Evolutionary conservation across 2,797 vertebrate genomes (phyloP), one percentile per base, ranked within the genome.

Genomic region (Halcyon badia): DNA sequence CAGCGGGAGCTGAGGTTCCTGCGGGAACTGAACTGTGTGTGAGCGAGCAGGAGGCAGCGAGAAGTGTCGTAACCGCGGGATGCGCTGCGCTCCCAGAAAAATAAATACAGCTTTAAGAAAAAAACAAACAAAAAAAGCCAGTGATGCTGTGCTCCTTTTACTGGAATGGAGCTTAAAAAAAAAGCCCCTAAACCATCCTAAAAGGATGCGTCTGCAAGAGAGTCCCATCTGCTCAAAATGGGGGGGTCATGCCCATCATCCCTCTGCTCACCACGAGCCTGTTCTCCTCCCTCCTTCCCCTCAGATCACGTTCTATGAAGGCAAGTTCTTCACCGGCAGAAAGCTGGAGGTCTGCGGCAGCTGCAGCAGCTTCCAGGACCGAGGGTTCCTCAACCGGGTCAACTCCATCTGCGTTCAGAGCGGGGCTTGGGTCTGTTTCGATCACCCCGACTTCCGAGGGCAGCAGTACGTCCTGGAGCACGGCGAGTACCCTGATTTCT

Each of bases 391-490:
- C 98, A 99, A 99, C 97, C 83, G 98, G 6, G 99, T 99, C 69
- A 99, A 99, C 98, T 99, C 99, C 70, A 98, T 99, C 95, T 98
- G 98, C 0, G 99, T 99, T 94, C 99, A 99, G 97, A 99, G 99
- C 1, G 98, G 99, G 1, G 99, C 99, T 49, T 99, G 99, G 98
- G 95, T 99, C 97, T 99, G 99, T 98, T 99, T 97, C 0, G 98
- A 99, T 89, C 99, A 99, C 96, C 98, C 99, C 0, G 98, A 99
- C 97, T 99, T 99, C 97, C 98, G 98, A 96, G 99, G 99, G 76
- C 99, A 99, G 96, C 99, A 99, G 97, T 99, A 99, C 69, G 97
- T 99, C 94, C 98, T 99, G 98, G 99, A 99, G 94, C 99, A 97
- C 0, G 99, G 99, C 2, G 98, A 99, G 95, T 99, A 99, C 89